phyloP scores from a whole-genome alignment of 1,140 invertebrate species.

The Augochlora pura region DNA sequence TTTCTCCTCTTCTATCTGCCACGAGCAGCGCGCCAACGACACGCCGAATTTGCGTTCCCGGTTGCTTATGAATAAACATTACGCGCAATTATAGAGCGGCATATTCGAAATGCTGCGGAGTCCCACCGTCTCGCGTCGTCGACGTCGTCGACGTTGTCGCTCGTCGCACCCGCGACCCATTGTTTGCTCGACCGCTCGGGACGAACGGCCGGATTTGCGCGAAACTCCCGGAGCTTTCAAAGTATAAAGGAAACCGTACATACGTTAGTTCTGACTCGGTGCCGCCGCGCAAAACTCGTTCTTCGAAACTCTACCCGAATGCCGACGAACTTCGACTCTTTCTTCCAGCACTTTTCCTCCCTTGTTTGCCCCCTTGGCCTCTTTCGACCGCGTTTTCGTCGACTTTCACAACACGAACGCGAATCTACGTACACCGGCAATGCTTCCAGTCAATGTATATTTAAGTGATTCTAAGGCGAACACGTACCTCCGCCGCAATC shows the following conservation, averaged over 20 bases:
- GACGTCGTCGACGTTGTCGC: too few relatives aligned
- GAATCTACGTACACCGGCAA: too few relatives aligned
- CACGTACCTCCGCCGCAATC: too few relatives aligned
- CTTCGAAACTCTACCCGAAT: neutral
- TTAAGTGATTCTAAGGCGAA: too few relatives aligned
- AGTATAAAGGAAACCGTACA: neutral
- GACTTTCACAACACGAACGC: neutral
- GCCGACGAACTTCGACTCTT: neutral
- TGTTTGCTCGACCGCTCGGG: neutral
- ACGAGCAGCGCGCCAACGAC: too few relatives aligned
- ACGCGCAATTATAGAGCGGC: slow-evolving; percentile 1
- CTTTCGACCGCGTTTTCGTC: neutral
- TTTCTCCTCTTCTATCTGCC: too few relatives aligned
- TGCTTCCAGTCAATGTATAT: too few relatives aligned
- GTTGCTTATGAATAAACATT: slow-evolving; percentile 27
- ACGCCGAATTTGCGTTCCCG: neutral
- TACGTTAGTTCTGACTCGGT: neutral
- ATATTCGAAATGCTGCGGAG: neutral
- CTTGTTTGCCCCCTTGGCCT: neutral
- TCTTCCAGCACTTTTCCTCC: neutral
- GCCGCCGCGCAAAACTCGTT: neutral
- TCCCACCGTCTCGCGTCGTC: too few relatives aligned
- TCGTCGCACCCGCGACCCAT: neutral
- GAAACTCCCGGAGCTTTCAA: neutral
- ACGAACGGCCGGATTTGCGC: neutral